Base-by-base conservation (phyloP, 2,888 invertebrate species). In the Hyles lineata region DNA sequence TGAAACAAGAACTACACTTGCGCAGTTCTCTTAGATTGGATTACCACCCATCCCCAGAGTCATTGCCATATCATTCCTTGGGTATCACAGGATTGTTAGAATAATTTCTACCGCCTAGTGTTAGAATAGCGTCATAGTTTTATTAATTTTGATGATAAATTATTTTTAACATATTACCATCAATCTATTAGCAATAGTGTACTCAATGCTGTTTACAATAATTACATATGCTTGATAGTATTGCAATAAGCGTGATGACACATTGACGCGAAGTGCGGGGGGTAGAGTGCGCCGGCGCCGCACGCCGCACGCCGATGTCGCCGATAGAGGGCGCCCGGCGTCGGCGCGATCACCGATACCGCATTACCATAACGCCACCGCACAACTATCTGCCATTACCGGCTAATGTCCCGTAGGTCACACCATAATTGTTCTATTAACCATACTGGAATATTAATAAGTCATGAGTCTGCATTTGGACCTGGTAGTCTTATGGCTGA, bases 301-400 rank as follows among this genome's bases (percentile, higher is more conserved):
- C 55, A n/a, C 55, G 55, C 43, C 43, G 43, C 81, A 82, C 79
- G 79, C 78, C 79, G 93, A 93, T 93, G 89, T 76, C 82, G 84
- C 82, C 87, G 91, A 91, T 91, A 90, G 84, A 84, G 87, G 86
- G 85, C 86, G 88, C 83, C 86, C 81, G 83, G 79, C 83, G 82
- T 79, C 85, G 88, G 85, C 85, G 84, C 89, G 92, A 92, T 91
- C 87, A 85, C 84, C 88, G 90, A 91, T 91, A 91, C 83, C 79
- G 82, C 86, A 94, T 93, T 94, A 92, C 89, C 92, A 94, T 93
- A 91, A 86, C 82, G 86, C 87, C 87, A 83, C 87, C 83, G 83
- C 80, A 82, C 76, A 62, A 67, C 70, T 83, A 82, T 84, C 67
- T 85, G 80, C 83, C 85, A 86, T 89, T 87, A 89, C n/a, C n/a